Conservation (phyloP, 2,797 vertebrate species). For the Kryptolebias ocellatus region DNA sequence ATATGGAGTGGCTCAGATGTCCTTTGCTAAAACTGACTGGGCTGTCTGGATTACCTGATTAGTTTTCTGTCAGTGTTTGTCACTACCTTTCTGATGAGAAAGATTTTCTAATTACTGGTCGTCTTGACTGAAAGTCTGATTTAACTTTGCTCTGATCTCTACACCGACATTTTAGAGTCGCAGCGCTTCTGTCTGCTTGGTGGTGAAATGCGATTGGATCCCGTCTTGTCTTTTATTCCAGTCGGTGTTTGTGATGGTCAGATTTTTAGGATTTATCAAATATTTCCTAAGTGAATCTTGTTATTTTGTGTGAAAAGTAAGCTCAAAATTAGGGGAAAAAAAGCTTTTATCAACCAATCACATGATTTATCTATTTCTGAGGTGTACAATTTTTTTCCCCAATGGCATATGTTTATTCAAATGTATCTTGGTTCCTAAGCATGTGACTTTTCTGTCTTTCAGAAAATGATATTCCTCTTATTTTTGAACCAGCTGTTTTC, state of each 20-base stretch:
- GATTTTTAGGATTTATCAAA: not conserved
- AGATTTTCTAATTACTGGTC: not conserved
- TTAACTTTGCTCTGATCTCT: too few species aligned
- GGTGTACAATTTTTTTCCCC: too few species aligned
- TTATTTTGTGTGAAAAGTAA: not conserved
- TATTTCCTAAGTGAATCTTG: not conserved
- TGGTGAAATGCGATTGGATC: not conserved
- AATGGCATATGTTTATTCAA: too few species aligned
- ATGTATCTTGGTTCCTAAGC: too few species aligned
- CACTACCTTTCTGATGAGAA: not conserved
- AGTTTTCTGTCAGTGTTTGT: not conserved
- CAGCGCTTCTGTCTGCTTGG: not conserved
- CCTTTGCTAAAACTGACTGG: conserved; percentile 20
- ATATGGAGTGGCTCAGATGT: conserved; percentile 15
- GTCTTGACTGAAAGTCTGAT: not conserved
- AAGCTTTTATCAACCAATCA: not conserved
- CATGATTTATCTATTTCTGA: too few species aligned
- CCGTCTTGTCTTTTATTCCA: not conserved
- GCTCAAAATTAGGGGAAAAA: not conserved
- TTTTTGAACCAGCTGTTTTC: too few species aligned
- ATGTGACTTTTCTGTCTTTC: too few species aligned
- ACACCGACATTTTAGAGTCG: too few species aligned
- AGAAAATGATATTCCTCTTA: too few species aligned
- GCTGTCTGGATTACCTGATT: conserved; percentile 4
- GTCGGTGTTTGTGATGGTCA: not conserved